These are phyloP conservation scores for Trachelus tabidus DNA, from an alignment of 2,888 invertebrate genomes.

Conservation along the genomic window DNA sequence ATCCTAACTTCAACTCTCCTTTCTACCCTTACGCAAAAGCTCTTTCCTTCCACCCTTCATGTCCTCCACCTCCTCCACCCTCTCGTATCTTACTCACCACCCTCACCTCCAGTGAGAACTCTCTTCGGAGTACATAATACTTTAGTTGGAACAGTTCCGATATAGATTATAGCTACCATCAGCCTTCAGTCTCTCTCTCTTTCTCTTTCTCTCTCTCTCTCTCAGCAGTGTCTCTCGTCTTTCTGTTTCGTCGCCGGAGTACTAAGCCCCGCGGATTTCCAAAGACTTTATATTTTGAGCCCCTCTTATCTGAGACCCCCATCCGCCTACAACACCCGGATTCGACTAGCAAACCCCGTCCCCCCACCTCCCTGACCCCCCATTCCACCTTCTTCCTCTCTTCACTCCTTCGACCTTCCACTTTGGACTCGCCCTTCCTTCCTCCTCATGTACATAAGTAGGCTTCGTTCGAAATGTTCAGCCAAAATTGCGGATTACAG, in stretches of 20 bases:
- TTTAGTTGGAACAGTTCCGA: conserved; percentile 36
- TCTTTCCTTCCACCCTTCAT: not conserved
- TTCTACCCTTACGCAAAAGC: not conserved
- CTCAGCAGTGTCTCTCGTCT: conserved; percentile 21
- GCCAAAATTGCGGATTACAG: not conserved
- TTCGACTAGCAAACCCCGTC: not conserved
- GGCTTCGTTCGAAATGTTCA: not conserved
- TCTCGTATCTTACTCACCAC: not conserved
- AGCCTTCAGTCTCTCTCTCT: conserved; percentile 13
- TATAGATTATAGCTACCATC: conserved; percentile 34
- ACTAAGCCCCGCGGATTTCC: conserved; percentile 41
- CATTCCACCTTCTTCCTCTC: not conserved
- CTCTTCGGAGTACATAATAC: conserved; percentile 32
- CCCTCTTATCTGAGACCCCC: conserved; percentile 31
- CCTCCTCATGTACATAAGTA: not conserved
- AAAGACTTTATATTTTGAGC: conserved; percentile 42
- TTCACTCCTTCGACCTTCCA: not conserved
- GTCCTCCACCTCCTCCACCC: not conserved
- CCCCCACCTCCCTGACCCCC: not conserved
- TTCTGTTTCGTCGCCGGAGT: conserved; percentile 30
- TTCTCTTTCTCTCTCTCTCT: conserved; percentile 7
- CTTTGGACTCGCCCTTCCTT: not conserved
- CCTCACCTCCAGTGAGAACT: conserved; percentile 11
- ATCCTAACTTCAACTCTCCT: not conserved
- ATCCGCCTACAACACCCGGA: not conserved